Conservation (phyloP, 1,140 invertebrate genomes). For the Drosophila teissieri region DNA sequence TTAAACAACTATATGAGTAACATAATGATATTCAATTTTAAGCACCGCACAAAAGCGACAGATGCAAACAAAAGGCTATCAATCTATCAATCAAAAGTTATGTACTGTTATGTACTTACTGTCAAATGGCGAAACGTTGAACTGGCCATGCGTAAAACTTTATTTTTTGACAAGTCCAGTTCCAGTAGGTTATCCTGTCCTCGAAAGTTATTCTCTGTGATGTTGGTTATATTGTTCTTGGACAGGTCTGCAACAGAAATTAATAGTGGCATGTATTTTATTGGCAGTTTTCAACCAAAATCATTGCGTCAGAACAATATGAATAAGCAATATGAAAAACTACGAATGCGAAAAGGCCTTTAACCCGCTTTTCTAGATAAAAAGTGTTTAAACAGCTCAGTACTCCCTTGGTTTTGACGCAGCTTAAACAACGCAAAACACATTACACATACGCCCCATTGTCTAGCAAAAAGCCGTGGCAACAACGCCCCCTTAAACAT, state of each 20-base stretch:
- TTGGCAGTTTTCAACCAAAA: not conserved
- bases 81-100: constrained; percentile 6
- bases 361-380: no score
- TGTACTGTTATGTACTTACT: constrained; percentile 78
- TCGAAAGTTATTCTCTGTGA: constrained; percentile 92
- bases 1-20: constrained; percentile 9
- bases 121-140: constrained; percentile 90
- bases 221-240: constrained; percentile 90
- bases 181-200: constrained; percentile 91
- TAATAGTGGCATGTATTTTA: not conserved
- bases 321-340: constrained; percentile 25
- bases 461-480: constrained; percentile 35
- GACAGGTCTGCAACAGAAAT: constrained; percentile 87
- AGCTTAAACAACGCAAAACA: constrained; percentile 46
- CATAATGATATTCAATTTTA: constrained; percentile 11
- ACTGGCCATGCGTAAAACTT: constrained; percentile 89
- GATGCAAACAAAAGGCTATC: constrained; percentile 14
- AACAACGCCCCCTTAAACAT: constrained; percentile 63
- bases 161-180: constrained; percentile 93
- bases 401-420: constrained; percentile 13
- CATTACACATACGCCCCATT: constrained; percentile 71
- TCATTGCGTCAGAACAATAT: constrained; percentile 15
- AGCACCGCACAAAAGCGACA: no score
- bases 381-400: not conserved
- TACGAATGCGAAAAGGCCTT: not conserved